Evolutionary conservation across 2,888 invertebrate genomes (phyloP).

Genomic region (Ypsolopha sequella): DNA sequence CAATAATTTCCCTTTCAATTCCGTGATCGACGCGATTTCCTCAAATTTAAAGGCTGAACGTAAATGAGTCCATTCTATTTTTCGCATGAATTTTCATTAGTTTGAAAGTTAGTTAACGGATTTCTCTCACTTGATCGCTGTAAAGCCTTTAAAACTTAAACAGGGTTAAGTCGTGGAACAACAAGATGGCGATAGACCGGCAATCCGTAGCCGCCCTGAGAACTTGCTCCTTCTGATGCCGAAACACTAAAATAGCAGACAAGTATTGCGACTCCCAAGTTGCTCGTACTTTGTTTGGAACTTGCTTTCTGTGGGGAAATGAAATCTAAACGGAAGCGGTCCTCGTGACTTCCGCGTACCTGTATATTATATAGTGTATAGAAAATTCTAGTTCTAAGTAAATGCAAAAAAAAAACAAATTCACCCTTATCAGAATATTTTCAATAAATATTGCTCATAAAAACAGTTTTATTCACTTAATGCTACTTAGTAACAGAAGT

Average conservation of each 20-base stretch:
- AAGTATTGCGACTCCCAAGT: background rate
- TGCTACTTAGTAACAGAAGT: too few species aligned
- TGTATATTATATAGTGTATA: too few species aligned
- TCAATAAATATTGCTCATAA: too few species aligned
- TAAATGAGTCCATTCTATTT: background rate
- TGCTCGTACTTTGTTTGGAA: background rate
- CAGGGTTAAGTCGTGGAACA: conserved; percentile 15
- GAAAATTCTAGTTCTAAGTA: too few species aligned
- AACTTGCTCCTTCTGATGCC: background rate
- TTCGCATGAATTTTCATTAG: background rate
- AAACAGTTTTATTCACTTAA: too few species aligned
- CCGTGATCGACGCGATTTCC: conserved; percentile 1
- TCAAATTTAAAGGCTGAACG: background rate
- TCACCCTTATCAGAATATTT: too few species aligned
- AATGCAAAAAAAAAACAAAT: too few species aligned
- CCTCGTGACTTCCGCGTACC: too few species aligned
- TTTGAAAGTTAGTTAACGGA: conserved; percentile 2
- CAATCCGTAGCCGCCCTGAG: conserved; percentile 9
- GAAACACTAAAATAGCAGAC: background rate
- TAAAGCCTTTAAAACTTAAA: conserved; percentile 11
- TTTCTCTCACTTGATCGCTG: conserved; percentile 7
- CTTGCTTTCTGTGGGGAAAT: background rate
- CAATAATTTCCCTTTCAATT: conserved; percentile 16
- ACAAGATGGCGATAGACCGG: conserved; percentile 12
- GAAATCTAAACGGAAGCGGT: too few species aligned